Percentiles rank a stretch among this genome's conserved stretches.
Evolutionary conservation across 1,140 invertebrate species (phyloP).

Genomic region (Vollenhovia emeryi): DNA sequence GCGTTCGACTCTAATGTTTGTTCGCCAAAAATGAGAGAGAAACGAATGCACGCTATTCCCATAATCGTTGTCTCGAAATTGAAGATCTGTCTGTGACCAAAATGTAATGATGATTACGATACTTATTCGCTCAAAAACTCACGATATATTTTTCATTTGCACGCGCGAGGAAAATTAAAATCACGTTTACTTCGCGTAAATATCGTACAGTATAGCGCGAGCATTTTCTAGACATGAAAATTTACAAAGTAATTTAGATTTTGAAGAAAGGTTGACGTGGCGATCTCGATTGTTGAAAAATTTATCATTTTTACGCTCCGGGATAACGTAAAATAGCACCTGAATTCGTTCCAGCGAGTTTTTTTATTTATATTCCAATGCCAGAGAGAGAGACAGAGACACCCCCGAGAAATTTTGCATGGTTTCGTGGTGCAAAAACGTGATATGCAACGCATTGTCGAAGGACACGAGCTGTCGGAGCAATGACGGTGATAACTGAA

Average conservation of each 20-base stretch:
- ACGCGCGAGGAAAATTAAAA: background rate
- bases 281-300: background rate
- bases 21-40: background rate
- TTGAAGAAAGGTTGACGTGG: background rate
- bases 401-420: background rate
- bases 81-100: background rate
- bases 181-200: background rate
- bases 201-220: background rate
- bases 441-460: background rate
- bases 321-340: background rate
- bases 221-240: background rate
- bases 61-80: background rate
- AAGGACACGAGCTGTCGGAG: slow-evolving; percentile 36
- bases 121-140: background rate
- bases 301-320: background rate
- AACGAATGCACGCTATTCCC: background rate
- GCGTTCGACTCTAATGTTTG: background rate
- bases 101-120: background rate
- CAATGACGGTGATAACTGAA: slow-evolving; percentile 41
- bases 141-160: background rate
- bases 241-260: background rate
- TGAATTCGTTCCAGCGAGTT: background rate
- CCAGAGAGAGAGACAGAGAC: no score
- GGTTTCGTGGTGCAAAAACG: background rate
- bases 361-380: background rate